phyloP scores from a whole-genome alignment of 1,140 invertebrate genomes.

The Holotrichia oblita region DNA sequence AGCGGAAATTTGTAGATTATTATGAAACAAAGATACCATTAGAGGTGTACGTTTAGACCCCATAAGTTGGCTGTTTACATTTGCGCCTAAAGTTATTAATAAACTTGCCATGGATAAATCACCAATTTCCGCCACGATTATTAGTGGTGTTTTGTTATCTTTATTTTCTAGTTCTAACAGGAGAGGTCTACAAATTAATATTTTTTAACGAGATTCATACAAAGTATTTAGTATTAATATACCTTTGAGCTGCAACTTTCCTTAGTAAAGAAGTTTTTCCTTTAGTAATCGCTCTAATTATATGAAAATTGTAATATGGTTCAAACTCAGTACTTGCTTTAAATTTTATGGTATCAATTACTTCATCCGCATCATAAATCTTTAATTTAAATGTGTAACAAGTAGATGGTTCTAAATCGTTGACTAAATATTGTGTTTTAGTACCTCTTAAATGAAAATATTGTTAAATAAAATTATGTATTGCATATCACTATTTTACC shows the following conservation, averaged over 20 bases:
- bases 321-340: slow-evolving; percentile 50
- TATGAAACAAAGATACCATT: slow-evolving; percentile 52
- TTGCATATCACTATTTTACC: no score
- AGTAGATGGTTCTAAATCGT: slow-evolving; percentile 50
- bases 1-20: slow-evolving; percentile 54
- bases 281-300: slow-evolving; percentile 52
- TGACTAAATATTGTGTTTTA: slow-evolving; percentile 47
- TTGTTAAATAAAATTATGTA: no score
- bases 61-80: slow-evolving; percentile 50
- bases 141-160: slow-evolving; percentile 54
- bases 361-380: slow-evolving; percentile 27
- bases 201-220: background rate
- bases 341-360: slow-evolving; percentile 49
- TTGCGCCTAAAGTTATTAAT: slow-evolving; percentile 52
- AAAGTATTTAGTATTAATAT: background rate
- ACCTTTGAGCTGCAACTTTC: slow-evolving; percentile 47
- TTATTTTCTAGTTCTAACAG: slow-evolving; percentile 54
- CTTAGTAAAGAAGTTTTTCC: slow-evolving; percentile 50
- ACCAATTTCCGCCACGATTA: slow-evolving; percentile 49
- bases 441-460: slow-evolving; percentile 49
- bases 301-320: slow-evolving; percentile 51
- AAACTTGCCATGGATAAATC: slow-evolving; percentile 51
- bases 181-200: slow-evolving; percentile 49
- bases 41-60: slow-evolving; percentile 51
- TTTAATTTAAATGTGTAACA: slow-evolving; percentile 53